These are phyloP conservation scores for Drosophila virilis DNA, from an alignment of 1,140 invertebrate species.

Conservation along the genomic window DNA sequence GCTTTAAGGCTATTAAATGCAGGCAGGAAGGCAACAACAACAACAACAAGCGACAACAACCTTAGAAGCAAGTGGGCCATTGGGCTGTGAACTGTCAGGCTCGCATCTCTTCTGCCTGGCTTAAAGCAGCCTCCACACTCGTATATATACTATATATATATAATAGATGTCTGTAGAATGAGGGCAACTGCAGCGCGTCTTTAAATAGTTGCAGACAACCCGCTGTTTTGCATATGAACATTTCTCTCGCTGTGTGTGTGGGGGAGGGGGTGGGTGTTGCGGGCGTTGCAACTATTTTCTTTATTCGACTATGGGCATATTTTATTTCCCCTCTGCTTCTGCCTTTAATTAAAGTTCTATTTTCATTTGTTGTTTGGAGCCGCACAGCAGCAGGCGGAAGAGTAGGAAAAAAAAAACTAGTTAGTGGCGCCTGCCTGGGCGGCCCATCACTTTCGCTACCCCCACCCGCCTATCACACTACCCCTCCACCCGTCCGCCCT, in stretches of 20 bases:
- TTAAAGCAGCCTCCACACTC: slow-evolving; percentile 16
- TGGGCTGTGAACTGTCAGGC: slow-evolving; percentile 25
- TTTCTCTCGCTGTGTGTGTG: not conserved
- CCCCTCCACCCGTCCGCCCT: slow-evolving; percentile 2
- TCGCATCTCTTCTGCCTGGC: slow-evolving; percentile 22
- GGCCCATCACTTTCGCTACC: slow-evolving; percentile 11
- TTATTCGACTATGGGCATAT: slow-evolving; percentile 57
- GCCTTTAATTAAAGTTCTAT: slow-evolving; percentile 79
- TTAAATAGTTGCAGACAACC: slow-evolving; percentile 64
- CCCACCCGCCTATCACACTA: slow-evolving; percentile 1
- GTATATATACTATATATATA: not conserved
- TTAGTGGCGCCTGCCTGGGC: slow-evolving; percentile 57
- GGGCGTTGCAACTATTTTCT: slow-evolving; percentile 47
- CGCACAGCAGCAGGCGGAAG: slow-evolving; percentile 15
- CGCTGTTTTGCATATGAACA: slow-evolving; percentile 54
- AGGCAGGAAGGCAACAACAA: slow-evolving; percentile 23
- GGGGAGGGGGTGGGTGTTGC: not conserved
- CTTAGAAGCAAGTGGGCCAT: slow-evolving; percentile 22
- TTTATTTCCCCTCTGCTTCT: slow-evolving; percentile 29
- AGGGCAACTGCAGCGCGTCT: slow-evolving; percentile 63
- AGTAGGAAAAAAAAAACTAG: slow-evolving; percentile 32
- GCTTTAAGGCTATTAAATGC: slow-evolving; percentile 50
- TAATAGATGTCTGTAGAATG: slow-evolving; percentile 21
- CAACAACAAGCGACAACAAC: slow-evolving; percentile 10
- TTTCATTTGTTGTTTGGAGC: slow-evolving; percentile 70